A percentile compares a stretch with the other conserved stretches of the same genome.
Evolutionary conservation across 2,797 vertebrate species (phyloP).

Genomic region (Tapera naevia): DNA sequence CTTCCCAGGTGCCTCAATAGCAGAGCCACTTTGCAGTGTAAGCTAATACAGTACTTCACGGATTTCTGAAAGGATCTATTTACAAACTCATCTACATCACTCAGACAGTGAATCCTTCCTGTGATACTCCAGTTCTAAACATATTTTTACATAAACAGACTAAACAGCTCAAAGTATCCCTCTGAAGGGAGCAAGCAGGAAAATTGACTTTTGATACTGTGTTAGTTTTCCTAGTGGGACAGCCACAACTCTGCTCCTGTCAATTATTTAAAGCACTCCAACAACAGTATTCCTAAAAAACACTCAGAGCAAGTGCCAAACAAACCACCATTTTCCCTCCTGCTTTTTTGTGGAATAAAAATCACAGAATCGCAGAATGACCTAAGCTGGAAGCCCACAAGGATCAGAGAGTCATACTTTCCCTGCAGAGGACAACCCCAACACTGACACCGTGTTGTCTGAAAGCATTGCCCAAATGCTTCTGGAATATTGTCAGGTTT

Average conservation of each 20-base stretch:
- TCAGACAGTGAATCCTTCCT: not conserved
- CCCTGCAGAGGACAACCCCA: no score
- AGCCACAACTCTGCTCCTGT: accelerated
- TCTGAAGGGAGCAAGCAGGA: not conserved
- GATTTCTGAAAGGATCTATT: not conserved
- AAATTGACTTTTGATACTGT: not conserved
- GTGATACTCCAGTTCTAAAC: accelerated
- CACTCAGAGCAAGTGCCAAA: no score
- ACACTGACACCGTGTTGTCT: no score
- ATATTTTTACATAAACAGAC: not conserved
- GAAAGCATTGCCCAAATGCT: no score
- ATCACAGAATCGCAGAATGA: no score
- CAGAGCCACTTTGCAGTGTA: not conserved
- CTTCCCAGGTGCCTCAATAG: not conserved
- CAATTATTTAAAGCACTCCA: accelerated
- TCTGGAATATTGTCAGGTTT: no score
- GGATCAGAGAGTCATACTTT: no score
- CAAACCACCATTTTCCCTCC: accelerated
- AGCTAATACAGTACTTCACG: accelerated
- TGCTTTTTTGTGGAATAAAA: not conserved
- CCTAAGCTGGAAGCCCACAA: no score
- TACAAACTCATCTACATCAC: not conserved
- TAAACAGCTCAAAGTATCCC: not conserved
- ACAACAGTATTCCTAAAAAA: not conserved
- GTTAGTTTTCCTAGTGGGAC: not conserved